Conservation (phyloP, 2,113 vertebrate species). For the Gymnobelideus leadbeateri region DNA sequence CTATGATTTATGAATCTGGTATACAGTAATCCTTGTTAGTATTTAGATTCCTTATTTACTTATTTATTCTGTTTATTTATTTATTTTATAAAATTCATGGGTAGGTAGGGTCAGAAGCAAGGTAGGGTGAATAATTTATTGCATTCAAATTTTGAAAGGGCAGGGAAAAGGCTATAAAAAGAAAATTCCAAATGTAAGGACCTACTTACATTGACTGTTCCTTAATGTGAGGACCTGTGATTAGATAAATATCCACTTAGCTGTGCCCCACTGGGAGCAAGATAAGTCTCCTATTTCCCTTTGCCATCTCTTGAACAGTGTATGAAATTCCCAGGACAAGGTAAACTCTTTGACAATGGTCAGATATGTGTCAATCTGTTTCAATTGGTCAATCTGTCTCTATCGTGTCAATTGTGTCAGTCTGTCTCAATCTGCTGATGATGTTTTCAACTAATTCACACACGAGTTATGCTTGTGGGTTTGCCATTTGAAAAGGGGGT, state of each 20-base stretch:
- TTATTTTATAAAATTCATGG: slow-evolving; percentile 31
- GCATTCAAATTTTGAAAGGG: slow-evolving; percentile 8
- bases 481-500: no score
- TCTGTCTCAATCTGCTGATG: no score
- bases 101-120: background rate
- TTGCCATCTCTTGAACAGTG: background rate
- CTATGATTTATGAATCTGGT: slow-evolving; percentile 19
- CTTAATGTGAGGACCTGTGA: background rate
- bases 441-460: no score
- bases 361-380: no score
- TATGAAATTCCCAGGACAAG: background rate
- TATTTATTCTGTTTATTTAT: slow-evolving; percentile 27
- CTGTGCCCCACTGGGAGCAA: background rate
- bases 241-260: background rate
- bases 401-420: no score
- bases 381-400: no score
- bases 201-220: background rate
- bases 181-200: slow-evolving; percentile 42
- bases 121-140: slow-evolving; percentile 18
- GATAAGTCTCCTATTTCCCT: no score
- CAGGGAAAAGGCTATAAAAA: background rate
- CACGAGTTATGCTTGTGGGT: no score
- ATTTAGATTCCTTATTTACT: background rate
- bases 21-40: slow-evolving; percentile 38
- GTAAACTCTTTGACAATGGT: background rate